Percentiles rank a stretch among this genome's conserved stretches.
Evolutionary conservation across 2,797 vertebrate genomes (phyloP).

Genomic region (Limosa lapponica): DNA sequence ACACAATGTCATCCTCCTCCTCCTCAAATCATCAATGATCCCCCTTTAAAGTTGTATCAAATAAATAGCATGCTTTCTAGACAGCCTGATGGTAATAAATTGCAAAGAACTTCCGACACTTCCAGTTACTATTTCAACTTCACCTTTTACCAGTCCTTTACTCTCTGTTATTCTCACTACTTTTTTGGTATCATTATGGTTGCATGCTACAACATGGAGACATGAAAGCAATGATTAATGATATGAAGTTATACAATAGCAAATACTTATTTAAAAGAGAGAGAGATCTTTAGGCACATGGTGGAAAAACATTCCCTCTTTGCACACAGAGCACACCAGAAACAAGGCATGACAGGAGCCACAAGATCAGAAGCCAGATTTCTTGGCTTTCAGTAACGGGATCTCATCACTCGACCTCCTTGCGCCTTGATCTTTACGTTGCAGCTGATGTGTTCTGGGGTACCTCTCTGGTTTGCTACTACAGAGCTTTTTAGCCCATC

Average conservation of each 20-base stretch:
- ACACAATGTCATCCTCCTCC: accelerated
- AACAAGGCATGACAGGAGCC: background rate
- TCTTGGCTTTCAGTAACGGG: background rate
- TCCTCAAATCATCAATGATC: background rate
- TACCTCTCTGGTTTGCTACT: background rate
- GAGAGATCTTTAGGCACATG: background rate
- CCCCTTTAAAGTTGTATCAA: background rate
- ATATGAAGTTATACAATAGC: background rate
- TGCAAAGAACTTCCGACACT: background rate
- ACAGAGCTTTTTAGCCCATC: background rate
- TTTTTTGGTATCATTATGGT: background rate
- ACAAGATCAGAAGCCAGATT: background rate
- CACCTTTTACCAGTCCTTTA: background rate
- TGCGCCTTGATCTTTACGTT: background rate
- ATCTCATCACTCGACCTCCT: background rate
- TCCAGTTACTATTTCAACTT: background rate
- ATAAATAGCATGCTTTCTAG: background rate
- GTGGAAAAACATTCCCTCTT: background rate
- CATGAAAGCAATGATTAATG: background rate
- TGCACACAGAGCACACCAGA: background rate
- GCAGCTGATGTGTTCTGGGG: accelerated
- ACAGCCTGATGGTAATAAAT: background rate
- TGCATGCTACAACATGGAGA: background rate
- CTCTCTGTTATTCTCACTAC: background rate
- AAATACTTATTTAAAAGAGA: background rate